These are phyloP conservation scores for Ibycter americanus DNA, from an alignment of 2,797 vertebrate genomes.

Conservation along the genomic window DNA sequence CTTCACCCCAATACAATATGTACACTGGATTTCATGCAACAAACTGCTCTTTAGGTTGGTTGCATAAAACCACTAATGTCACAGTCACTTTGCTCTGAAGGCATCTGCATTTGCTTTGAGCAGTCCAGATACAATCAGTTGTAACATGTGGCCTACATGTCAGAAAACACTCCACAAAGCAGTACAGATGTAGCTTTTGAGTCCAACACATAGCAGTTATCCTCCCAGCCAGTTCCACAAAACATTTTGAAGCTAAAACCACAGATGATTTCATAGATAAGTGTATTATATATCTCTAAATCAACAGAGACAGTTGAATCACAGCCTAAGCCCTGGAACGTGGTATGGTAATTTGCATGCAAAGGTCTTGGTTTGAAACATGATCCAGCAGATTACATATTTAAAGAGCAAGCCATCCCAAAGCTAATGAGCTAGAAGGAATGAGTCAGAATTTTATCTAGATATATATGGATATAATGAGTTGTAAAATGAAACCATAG, in stretches of 20 bases:
- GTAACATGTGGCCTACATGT: neutral
- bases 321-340: neutral
- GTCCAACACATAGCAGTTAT: neutral
- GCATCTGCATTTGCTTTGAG: neutral
- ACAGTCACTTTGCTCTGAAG: neutral
- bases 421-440: constrained; percentile 23
- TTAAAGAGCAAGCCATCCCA: neutral
- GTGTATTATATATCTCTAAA: neutral
- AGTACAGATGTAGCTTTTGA: neutral
- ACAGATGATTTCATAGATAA: neutral
- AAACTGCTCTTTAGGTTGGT: neutral
- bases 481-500: neutral
- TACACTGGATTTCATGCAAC: neutral
- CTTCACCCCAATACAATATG: neutral
- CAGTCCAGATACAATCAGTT: neutral
- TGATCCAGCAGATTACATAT: neutral
- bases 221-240: neutral
- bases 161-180: neutral
- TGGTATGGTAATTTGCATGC: neutral
- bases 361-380: neutral
- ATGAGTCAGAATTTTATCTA: neutral
- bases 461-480: neutral
- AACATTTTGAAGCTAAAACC: neutral
- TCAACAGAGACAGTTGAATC: neutral
- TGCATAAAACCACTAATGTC: neutral